phyloP scores from a whole-genome alignment of 1,140 invertebrate species.

The Drosophila melanica region DNA sequence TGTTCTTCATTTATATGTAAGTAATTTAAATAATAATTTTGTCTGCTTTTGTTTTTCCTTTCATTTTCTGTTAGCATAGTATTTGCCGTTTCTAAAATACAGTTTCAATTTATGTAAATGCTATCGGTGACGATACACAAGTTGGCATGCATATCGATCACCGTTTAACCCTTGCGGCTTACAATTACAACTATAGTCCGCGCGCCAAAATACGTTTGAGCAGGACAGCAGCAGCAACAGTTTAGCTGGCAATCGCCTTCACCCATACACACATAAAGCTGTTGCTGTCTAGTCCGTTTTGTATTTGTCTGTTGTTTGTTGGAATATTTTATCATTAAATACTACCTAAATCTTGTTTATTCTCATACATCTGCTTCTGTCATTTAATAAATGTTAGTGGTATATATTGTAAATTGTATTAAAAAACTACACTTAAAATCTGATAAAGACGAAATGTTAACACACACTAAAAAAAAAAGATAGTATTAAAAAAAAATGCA shows the following conservation, averaged over 20 bases:
- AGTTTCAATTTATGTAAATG: conserved; percentile 53
- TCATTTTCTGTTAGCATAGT: conserved; percentile 21
- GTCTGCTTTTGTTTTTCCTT: conserved; percentile 11
- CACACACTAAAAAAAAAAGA: not conserved
- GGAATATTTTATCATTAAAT: conserved; percentile 47
- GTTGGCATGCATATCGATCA: conserved; percentile 34
- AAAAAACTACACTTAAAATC: conserved; percentile 28
- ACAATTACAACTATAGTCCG: conserved; percentile 40
- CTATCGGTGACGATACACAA: conserved; percentile 49
- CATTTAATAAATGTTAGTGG: conserved; percentile 22
- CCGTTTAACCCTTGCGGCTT: conserved; percentile 31
- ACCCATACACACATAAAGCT: conserved; percentile 11
- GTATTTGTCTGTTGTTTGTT: conserved; percentile 14
- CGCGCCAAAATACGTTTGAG: conserved; percentile 26
- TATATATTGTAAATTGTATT: conserved; percentile 28
- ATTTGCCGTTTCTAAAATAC: conserved; percentile 41
- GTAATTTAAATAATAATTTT: conserved; percentile 43
- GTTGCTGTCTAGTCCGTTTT: conserved; percentile 7
- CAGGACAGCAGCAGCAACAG: conserved; percentile 32
- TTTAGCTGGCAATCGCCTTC: not conserved
- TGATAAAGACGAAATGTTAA: conserved; percentile 3
- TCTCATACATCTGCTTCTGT: conserved; percentile 25
- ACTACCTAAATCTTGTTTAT: conserved; percentile 47
- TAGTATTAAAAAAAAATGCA: not conserved
- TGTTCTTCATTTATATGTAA: conserved; percentile 33